Percentiles rank a stretch among this genome's conserved stretches.
phyloP scores from a whole-genome alignment of 1,140 invertebrate genomes.

The Antheraea mylitta region DNA sequence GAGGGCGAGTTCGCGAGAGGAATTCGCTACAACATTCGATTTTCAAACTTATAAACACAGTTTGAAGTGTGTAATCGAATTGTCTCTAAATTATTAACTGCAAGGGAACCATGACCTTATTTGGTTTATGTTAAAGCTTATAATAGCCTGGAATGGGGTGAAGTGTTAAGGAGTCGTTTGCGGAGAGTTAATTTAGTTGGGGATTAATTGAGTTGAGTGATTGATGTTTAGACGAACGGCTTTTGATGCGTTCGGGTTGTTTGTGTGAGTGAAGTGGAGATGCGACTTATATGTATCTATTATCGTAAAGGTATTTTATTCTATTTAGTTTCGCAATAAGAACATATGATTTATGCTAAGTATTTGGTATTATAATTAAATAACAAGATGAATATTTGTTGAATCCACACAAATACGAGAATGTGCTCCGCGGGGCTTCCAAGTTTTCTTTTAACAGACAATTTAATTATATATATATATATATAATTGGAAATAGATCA shows the following conservation, averaged over 20 bases:
- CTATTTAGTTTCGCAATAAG: too few species aligned
- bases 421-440: too few species aligned
- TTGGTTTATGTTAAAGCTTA: constrained; percentile 34
- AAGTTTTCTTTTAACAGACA: too few species aligned
- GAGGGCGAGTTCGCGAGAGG: constrained; percentile 60
- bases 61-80: constrained; percentile 36
- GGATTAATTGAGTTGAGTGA: constrained; percentile 70
- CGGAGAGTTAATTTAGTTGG: constrained; percentile 70
- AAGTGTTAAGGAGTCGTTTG: constrained; percentile 54
- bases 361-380: too few species aligned
- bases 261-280: neutral
- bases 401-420: too few species aligned
- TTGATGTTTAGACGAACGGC: constrained; percentile 63
- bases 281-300: neutral
- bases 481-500: too few species aligned
- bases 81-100: constrained; percentile 14
- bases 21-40: constrained; percentile 33
- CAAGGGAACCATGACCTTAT: constrained; percentile 38
- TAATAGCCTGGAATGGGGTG: constrained; percentile 33
- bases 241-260: neutral
- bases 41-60: constrained; percentile 33
- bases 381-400: too few species aligned
- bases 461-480: too few species aligned
- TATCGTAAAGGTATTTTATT: neutral
- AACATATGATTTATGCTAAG: too few species aligned